Conservation (phyloP, 2,797 vertebrate genomes). For the Eulemur mongoz region DNA sequence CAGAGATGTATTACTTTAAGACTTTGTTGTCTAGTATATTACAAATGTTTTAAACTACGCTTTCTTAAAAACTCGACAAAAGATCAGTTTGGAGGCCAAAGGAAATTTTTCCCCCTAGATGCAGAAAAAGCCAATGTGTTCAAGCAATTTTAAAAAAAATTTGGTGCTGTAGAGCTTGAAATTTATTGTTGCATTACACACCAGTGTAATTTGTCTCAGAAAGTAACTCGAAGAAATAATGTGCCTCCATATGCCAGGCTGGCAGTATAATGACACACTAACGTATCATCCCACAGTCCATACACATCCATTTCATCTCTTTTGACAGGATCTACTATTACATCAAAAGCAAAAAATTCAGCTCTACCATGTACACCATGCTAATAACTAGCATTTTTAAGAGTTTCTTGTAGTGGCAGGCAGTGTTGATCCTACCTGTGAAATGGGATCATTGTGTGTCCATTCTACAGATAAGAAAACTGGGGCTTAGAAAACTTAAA, state of each 20-base stretch:
- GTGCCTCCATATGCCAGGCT: neutral
- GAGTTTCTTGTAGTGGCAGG: neutral
- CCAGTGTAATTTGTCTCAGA: neutral
- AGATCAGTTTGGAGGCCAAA: neutral
- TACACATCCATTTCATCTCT: neutral
- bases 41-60: conserved; percentile 38
- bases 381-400: neutral
- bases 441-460: neutral
- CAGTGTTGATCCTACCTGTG: neutral
- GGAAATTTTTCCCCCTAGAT: neutral
- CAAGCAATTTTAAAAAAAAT: neutral
- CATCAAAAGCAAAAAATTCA: neutral
- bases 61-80: conserved; percentile 36
- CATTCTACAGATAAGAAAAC: neutral
- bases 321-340: neutral
- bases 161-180: neutral
- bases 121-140: neutral
- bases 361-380: accelerated
- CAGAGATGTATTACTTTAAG: conserved; percentile 22
- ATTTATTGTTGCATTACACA: neutral
- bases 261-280: neutral
- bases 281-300: neutral
- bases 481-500: neutral
- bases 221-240: neutral
- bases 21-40: conserved; percentile 16